A percentile compares a stretch with the other conserved stretches of the same genome.
Conservation (phyloP, 2,113 vertebrate genomes). For the Mustelus asterias region DNA sequence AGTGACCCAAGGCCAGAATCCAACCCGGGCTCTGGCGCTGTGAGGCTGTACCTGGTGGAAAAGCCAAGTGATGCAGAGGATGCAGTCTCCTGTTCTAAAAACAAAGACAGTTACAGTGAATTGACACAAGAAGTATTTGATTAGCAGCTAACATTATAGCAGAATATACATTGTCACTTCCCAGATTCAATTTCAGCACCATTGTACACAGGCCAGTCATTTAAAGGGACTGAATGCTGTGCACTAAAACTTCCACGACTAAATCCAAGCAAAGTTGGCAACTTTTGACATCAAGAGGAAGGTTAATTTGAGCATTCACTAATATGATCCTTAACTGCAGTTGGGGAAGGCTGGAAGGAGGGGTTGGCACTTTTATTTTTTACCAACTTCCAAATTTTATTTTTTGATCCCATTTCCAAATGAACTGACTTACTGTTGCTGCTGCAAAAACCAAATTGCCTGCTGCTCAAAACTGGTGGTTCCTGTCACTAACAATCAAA, state of each 20-base stretch:
- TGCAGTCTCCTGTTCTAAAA: no score
- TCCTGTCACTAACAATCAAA: neutral
- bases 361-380: neutral
- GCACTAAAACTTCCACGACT: neutral
- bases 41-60: no score
- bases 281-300: neutral
- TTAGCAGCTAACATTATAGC: no score
- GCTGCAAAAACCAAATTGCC: neutral
- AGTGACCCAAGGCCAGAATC: no score
- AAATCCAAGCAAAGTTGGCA: neutral
- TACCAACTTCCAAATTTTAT: neutral
- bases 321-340: no score
- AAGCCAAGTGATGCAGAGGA: no score
- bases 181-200: no score
- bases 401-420: neutral
- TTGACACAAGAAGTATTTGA: no score
- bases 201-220: no score
- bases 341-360: neutral
- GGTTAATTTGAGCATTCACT: neutral
- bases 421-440: neutral
- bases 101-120: no score
- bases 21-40: no score
- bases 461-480: neutral
- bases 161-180: no score
- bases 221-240: neutral